Evolutionary conservation across 2,888 invertebrate species (phyloP).

Genomic region (Eilema sororculum): DNA sequence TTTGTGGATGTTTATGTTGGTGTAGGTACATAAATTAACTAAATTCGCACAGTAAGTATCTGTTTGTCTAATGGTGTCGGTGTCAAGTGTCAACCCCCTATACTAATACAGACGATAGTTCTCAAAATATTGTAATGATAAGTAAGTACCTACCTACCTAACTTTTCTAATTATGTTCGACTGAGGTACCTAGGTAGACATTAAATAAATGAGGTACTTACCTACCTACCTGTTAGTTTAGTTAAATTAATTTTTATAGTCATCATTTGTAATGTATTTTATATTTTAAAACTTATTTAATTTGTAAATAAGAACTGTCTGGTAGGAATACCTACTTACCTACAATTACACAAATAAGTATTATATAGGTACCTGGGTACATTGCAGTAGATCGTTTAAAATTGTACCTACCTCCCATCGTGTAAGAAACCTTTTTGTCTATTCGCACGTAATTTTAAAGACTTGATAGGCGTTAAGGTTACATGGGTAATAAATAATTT

Average conservation of each 20-base stretch:
- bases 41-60: constrained; percentile 34
- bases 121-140: neutral
- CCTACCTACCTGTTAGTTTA: too few species aligned
- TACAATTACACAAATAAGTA: neutral
- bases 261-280: neutral
- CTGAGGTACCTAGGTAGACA: too few species aligned
- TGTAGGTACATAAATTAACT: constrained; percentile 31
- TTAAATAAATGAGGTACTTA: too few species aligned
- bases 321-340: constrained; percentile 13
- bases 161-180: too few species aligned
- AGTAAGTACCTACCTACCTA: neutral
- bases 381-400: neutral
- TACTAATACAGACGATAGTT: neutral
- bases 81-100: neutral
- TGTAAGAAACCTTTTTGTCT: constrained; percentile 49
- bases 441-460: constrained; percentile 74
- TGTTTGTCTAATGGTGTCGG: constrained; percentile 34
- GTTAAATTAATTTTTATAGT: neutral
- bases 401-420: constrained; percentile 20
- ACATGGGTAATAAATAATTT: constrained; percentile 57
- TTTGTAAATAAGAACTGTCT: constrained; percentile 27
- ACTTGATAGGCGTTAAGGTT: constrained; percentile 67
- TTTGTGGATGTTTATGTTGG: constrained; percentile 20
- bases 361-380: neutral
- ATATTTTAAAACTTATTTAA: constrained; percentile 11